Base-by-base conservation (phyloP, 2,113 vertebrate genomes). In the Grallaria varia region DNA sequence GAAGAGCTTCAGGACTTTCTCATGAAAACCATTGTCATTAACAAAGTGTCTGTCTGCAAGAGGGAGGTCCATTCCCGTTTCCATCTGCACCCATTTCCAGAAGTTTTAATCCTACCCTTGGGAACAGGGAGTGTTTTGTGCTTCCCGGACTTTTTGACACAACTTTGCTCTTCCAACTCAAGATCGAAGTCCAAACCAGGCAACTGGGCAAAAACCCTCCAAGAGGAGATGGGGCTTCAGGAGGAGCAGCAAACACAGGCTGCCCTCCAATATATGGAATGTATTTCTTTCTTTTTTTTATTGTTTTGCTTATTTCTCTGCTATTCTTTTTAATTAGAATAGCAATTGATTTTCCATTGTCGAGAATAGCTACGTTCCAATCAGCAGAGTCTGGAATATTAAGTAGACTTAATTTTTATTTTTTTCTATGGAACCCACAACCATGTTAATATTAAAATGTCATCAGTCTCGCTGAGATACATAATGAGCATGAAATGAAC, bases 401-500 rank as follows among this genome's bases (percentile, higher is more conserved):
- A 93, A 96, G 62, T 12, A 93, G 93, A 81, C 66, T 96, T 96
- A 67, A 64, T 95, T 94, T 96, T 94, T 89, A 89, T 81, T 62
- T 94, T 89, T 91, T 84, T 56, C 85, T 72, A 68, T 82, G 24
- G 56, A 79, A 52, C 53, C 74, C 91, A 66, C 94, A 97, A 96
- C 91, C 93, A 77, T 74, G 78, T 97, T 96, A 95, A 91, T 92
- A 96, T 96, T 96, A 95, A 97, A 97, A 96, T 88, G 68, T 94
- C 96, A 97, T 97, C 96, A 87, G 91, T 93, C 90, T 96, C 6
- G 0, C 64, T 24, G 86, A 96, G 93, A 95, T 87, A 69, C 95
- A 93, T 96, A 97, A 97, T 94, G 88, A 96, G 95, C 95, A 71
- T 97, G 95, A 97, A 97, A 96, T 93, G 92, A 96, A 95, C 90